Conservation (phyloP, 2,888 invertebrate genomes). For the Tigriopus californicus region DNA sequence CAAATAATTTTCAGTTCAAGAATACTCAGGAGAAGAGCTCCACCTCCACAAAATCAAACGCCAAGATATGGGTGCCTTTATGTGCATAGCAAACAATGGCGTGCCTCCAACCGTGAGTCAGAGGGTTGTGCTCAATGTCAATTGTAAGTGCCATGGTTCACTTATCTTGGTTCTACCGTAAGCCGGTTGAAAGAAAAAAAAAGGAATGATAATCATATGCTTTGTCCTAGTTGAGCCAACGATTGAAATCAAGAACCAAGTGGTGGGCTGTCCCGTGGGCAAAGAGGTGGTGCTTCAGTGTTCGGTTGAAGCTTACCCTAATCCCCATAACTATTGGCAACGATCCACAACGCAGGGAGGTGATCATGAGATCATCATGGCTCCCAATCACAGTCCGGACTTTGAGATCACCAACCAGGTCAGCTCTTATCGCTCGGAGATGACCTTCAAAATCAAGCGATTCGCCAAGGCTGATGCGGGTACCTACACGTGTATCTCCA, state of each 20-base stretch:
- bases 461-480: slow-evolving; percentile 21
- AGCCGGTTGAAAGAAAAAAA: too few relatives aligned
- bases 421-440: slow-evolving; percentile 47
- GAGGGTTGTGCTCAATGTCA: slow-evolving; percentile 43
- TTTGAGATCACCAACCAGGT: slow-evolving; percentile 47
- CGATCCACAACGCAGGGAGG: slow-evolving; percentile 36
- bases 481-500: slow-evolving; percentile 52
- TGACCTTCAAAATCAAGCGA: slow-evolving; percentile 46
- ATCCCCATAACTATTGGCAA: slow-evolving; percentile 55
- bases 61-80: slow-evolving; percentile 74
- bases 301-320: slow-evolving; percentile 67
- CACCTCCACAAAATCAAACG: slow-evolving; percentile 60
- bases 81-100: slow-evolving; percentile 78
- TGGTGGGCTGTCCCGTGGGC: slow-evolving; percentile 63
- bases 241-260: slow-evolving; percentile 70
- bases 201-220: too few relatives aligned
- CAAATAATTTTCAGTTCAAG: slow-evolving; percentile 37
- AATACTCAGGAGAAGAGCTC: slow-evolving; percentile 52
- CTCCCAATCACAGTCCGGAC: slow-evolving; percentile 60
- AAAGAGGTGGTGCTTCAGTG: slow-evolving; percentile 66
- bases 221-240: slow-evolving; percentile 54
- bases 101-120: slow-evolving; percentile 30
- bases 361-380: slow-evolving; percentile 39
- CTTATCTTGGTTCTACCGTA: too few relatives aligned
- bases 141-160: slow-evolving; percentile 47